phyloP scores from a whole-genome alignment of 1,140 invertebrate genomes.

The Babylonia areolata region DNA sequence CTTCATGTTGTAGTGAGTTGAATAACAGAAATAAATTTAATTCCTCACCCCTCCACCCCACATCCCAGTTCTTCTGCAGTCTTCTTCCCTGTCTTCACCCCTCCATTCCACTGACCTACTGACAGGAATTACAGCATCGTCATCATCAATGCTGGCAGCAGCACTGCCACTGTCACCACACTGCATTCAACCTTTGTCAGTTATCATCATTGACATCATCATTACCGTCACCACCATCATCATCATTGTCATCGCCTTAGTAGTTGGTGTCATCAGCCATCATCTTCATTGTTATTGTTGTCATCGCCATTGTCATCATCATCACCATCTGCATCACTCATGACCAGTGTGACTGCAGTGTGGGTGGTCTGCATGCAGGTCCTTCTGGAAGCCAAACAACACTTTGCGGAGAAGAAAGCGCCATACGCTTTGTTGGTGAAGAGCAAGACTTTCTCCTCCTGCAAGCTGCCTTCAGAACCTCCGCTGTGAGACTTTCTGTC shows the following conservation, averaged over 20 bases:
- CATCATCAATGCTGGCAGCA: neutral
- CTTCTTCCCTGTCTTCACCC: too few relatives aligned
- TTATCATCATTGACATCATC: slow-evolving; percentile 33
- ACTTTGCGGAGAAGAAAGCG: slow-evolving; percentile 74
- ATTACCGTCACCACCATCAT: slow-evolving; percentile 17
- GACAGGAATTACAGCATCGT: neutral
- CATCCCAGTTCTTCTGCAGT: too few relatives aligned
- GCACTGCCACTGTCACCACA: neutral
- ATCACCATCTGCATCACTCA: too few relatives aligned
- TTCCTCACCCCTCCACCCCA: too few relatives aligned
- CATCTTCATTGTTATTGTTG: neutral
- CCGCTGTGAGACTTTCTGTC: slow-evolving; percentile 41
- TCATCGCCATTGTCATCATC: neutral
- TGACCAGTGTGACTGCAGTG: too few relatives aligned
- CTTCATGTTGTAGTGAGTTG: too few relatives aligned
- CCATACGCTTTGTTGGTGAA: slow-evolving; percentile 77
- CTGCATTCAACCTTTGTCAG: too few relatives aligned
- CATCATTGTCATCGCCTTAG: neutral
- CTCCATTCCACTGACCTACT: too few relatives aligned
- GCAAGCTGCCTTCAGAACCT: slow-evolving; percentile 68
- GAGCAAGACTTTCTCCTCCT: slow-evolving; percentile 76
- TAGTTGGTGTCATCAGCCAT: slow-evolving; percentile 3
- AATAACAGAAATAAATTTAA: too few relatives aligned
- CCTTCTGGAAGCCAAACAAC: slow-evolving; percentile 74
- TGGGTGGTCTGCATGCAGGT: slow-evolving; percentile 51